These are phyloP conservation scores for Drosophila neocordata DNA, from an alignment of 1,140 invertebrate genomes.

Conservation along the genomic window DNA sequence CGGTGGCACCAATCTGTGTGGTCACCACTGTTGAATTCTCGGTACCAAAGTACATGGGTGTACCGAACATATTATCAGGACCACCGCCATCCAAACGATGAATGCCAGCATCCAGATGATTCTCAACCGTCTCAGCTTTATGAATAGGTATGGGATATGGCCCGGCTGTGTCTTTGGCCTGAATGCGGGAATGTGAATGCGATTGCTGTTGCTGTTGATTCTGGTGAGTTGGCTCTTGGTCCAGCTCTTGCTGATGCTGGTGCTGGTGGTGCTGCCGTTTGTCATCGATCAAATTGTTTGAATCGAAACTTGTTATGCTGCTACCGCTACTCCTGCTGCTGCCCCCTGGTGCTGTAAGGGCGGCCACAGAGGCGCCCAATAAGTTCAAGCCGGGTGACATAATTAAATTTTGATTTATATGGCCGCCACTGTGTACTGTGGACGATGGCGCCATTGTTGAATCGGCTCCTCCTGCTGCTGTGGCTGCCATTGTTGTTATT, in stretches of 20 bases:
- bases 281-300: constrained; percentile 75
- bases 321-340: constrained; percentile 47
- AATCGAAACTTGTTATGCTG: constrained; percentile 79
- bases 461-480: constrained; percentile 18
- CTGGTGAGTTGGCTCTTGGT: constrained; percentile 5
- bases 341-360: constrained; percentile 1
- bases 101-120: constrained; percentile 57
- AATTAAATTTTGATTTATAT: constrained; percentile 82
- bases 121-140: constrained; percentile 57
- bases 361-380: constrained; percentile 39
- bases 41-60: constrained; percentile 89
- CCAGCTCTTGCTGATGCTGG: constrained; percentile 42
- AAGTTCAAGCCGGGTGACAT: constrained; percentile 57
- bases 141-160: constrained; percentile 68
- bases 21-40: constrained; percentile 91
- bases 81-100: constrained; percentile 45
- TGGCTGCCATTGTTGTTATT: constrained; percentile 16
- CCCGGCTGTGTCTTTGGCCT: constrained; percentile 73
- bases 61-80: constrained; percentile 70
- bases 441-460: constrained; percentile 34
- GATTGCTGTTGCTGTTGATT: constrained; percentile 46
- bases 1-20: constrained; percentile 91
- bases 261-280: constrained; percentile 46
- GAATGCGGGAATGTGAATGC: constrained; percentile 62
- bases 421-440: constrained; percentile 38